Evolutionary conservation across 1,140 invertebrate species (phyloP), one percentile per base, ranked within the genome.

Genomic region (Ceratosolen solmsi): DNA sequence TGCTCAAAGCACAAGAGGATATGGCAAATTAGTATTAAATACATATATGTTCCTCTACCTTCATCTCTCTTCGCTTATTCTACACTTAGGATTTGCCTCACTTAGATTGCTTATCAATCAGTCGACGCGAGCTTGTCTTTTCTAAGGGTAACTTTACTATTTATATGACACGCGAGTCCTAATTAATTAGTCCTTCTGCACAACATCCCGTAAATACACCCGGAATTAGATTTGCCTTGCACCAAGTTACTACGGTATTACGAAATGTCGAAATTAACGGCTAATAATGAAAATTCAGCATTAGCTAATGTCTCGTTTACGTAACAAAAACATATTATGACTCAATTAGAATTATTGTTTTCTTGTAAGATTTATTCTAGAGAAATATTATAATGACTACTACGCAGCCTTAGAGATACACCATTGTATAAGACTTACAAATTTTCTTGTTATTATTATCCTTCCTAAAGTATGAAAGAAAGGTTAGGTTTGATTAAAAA

Each of bases 391-490:
- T 46, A 46, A 46, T 5, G 13, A 46, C 13, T 46, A 13, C 5
- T 46, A 46, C 13, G 5, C 13, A 46, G 13, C 41, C 5, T 46
- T 13, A 46, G 5, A 13, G 7, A 46, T 46, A 8, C 5, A 46
- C 13, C 5, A 46, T 8, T 46, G 5, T 46, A 8, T 46, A 8
- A 5, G 13, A 46, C 13, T 8, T 46, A 8, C 41, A 46, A 46
- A 46, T 46, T 46, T 58, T 58, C 20, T 58, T 13, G 5, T 58
- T 58, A 22, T 72, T 46, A n/a, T 68, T 83, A 22, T 74, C 30
- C 49, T 71, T 20, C 41, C 65, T 49, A 22, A 46, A 46, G 13
- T 68, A n/a, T n/a, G n/a, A n/a, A n/a, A n/a, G n/a, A n/a, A n/a
- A n/a, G n/a, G n/a, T n/a, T n/a, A n/a, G n/a, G n/a, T n/a, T n/a